Evolutionary conservation across 2,113 vertebrate genomes (phyloP), one percentile per base, ranked within the genome.

Genomic region (Martes martes): DNA sequence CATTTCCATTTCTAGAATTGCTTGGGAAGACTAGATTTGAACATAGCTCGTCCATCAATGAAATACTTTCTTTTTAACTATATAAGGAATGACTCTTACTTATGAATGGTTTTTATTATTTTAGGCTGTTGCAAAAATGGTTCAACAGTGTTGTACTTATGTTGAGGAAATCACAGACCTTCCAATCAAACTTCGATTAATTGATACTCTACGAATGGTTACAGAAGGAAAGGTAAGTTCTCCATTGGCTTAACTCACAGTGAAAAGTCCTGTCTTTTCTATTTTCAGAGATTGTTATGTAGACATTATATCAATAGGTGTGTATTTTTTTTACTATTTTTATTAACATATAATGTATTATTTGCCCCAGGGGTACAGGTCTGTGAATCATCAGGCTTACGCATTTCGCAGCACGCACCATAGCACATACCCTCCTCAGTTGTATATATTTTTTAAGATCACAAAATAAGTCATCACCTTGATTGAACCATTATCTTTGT

Each of bases 71-170:
- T 69, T 69, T 84, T 45, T 23, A 31, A 47, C 16, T 36, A 1
- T 83, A 6, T 63, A 55, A 86, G 21, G 50, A 94, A 85, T 96
- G 45, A 85, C 59, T 93, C 97, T 97, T 93, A 81, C 50, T 96
- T 93, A 74, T 11, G 57, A 93, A 57, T 11, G 59, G 18, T 79
- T 93, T 96, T 95, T 98, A 28, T 97, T 97, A 78, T 84, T 97
- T 97, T 84, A 99, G 99, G 99, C 99, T 98, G 99, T 99, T 98
- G 99, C 99, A 96, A 99, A 99, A 99, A 99, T 99, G 99, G 99
- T 99, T 95, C 99, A 99, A 92, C 99, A 99, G 98, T 99, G 99
- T 98, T 99, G 99, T 98, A 99, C 99, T 85, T 99, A 99, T 0
- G 99, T 99, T 79, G 99, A 99, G 90, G 98, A 99, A 91, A 96